A percentile compares a stretch with the other conserved stretches of the same genome.
These are phyloP conservation scores for Andrena trimmerana DNA, from an alignment of 2,888 invertebrate species.

Conservation along the genomic window DNA sequence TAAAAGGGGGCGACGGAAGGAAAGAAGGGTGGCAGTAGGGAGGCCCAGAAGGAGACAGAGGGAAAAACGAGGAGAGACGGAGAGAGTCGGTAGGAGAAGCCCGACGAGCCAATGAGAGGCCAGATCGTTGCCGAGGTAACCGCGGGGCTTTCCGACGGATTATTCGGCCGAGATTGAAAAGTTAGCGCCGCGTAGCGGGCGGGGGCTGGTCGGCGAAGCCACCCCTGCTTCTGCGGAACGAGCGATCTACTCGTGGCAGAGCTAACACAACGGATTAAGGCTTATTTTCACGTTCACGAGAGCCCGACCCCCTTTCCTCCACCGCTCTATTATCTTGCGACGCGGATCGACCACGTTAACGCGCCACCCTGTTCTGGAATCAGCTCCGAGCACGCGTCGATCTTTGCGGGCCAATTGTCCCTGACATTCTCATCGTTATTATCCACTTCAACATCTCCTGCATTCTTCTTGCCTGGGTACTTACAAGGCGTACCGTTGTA, in stretches of 20 bases:
- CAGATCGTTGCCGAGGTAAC: slow-evolving; percentile 85
- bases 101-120: slow-evolving; percentile 81
- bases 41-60: slow-evolving; percentile 30
- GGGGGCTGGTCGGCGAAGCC: slow-evolving; percentile 57
- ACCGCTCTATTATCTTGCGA: slow-evolving; percentile 39
- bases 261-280: slow-evolving; percentile 66
- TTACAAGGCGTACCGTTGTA: too few species aligned
- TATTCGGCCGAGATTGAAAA: slow-evolving; percentile 85
- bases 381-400: neutral
- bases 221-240: slow-evolving; percentile 52
- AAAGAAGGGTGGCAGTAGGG: slow-evolving; percentile 51
- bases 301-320: slow-evolving; percentile 46
- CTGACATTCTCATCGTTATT: neutral
- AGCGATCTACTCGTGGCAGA: slow-evolving; percentile 53
- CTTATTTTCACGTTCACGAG: slow-evolving; percentile 48
- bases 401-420: neutral
- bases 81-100: slow-evolving; percentile 48
- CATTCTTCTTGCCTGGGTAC: neutral
- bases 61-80: slow-evolving; percentile 35
- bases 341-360: slow-evolving; percentile 29
- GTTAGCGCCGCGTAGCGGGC: slow-evolving; percentile 75
- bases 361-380: neutral
- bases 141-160: slow-evolving; percentile 79
- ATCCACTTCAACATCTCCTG: neutral
- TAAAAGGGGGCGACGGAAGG: slow-evolving; percentile 48